Evolutionary conservation across 2,888 invertebrate species (phyloP).

Genomic region (Anaspis maculata): DNA sequence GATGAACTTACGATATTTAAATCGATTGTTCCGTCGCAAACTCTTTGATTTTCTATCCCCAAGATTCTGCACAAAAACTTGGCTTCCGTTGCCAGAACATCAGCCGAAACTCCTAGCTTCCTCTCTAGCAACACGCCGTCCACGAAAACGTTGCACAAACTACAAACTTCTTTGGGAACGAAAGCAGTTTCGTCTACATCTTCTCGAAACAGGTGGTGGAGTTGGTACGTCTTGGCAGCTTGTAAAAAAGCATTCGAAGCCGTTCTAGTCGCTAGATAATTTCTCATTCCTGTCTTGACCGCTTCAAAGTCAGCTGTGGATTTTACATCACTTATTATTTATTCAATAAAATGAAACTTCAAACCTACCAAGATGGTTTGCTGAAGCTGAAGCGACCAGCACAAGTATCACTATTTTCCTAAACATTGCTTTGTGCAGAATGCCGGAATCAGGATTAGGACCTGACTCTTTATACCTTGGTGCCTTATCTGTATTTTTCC

Average conservation of each 20-base stretch:
- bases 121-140: background rate
- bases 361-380: too few species aligned
- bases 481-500: too few species aligned
- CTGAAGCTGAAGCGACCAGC: too few species aligned
- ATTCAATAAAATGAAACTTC: too few species aligned
- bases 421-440: too few species aligned
- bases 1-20: slow-evolving; percentile 50
- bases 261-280: background rate
- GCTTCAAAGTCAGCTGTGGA: background rate
- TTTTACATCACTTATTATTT: too few species aligned
- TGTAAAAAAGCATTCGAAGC: background rate
- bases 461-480: too few species aligned
- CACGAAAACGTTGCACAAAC: background rate
- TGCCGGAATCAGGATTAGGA: too few species aligned
- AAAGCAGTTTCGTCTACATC: background rate
- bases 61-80: slow-evolving; percentile 46
- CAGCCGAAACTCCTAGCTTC: background rate
- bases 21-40: slow-evolving; percentile 54
- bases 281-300: background rate
- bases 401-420: too few species aligned
- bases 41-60: slow-evolving; percentile 49
- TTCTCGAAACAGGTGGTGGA: background rate
- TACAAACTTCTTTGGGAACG: background rate
- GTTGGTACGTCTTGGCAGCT: background rate
- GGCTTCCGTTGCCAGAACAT: background rate